Conservation (phyloP, 2,113 vertebrate species). For the Cryptotis parvus region DNA sequence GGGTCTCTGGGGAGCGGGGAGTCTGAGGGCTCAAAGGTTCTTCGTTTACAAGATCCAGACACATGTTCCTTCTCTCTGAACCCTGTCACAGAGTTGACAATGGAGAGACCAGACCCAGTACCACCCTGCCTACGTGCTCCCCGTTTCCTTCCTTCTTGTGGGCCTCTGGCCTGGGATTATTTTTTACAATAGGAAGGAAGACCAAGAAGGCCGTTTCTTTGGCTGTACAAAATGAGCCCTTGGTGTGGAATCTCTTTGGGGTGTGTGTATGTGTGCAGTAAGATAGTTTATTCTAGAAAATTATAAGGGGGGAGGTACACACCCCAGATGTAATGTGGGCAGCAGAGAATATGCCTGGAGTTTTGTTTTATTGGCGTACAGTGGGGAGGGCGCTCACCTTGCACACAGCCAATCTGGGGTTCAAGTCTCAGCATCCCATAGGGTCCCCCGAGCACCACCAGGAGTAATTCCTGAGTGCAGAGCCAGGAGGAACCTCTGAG, state of each 20-base stretch:
- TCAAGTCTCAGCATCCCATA: no score
- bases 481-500: no score
- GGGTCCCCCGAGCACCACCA: no score
- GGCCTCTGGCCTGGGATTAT: background rate
- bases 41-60: background rate
- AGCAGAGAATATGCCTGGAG: background rate
- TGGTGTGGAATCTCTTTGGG: constrained; percentile 2
- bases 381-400: no score
- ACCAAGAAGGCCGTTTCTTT: background rate
- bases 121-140: no score
- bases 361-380: constrained; percentile 31
- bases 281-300: background rate
- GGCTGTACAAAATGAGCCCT: constrained; percentile 21
- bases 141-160: background rate
- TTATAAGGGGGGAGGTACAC: no score
- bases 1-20: background rate
- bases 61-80: background rate
- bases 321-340: no score
- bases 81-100: background rate
- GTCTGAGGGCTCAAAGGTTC: background rate
- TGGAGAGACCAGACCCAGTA: background rate
- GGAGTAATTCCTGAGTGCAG: no score
- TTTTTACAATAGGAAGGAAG: constrained; percentile 1
- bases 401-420: no score
- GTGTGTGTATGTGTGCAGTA: no score